Evolutionary conservation across 2,113 vertebrate species (phyloP).

Genomic region (Odontophorus gujanensis): DNA sequence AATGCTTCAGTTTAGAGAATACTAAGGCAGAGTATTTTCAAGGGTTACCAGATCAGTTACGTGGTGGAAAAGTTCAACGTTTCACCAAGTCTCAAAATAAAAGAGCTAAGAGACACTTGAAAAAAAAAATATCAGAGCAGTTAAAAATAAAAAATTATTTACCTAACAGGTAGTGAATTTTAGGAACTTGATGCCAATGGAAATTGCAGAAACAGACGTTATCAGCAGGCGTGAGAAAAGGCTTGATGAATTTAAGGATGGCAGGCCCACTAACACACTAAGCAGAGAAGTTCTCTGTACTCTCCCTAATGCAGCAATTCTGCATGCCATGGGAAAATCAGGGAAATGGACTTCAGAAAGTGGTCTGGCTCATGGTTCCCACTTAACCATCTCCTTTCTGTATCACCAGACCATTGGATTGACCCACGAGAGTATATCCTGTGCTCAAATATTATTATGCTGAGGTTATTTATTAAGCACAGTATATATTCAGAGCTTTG

Average conservation of each 20-base stretch:
- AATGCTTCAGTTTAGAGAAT: background rate
- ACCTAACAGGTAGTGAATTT: background rate
- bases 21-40: background rate
- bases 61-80: background rate
- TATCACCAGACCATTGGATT: rapidly evolving
- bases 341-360: background rate
- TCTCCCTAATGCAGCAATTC: rapidly evolving
- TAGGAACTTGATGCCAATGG: background rate
- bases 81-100: background rate
- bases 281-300: background rate
- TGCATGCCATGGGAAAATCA: background rate
- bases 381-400: background rate
- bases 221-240: background rate
- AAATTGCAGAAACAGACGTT: background rate
- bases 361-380: background rate
- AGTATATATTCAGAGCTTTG: background rate
- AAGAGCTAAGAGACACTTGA: background rate
- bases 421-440: background rate
- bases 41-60: background rate
- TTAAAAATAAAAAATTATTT: background rate
- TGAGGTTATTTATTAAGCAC: background rate
- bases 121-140: background rate
- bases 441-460: background rate
- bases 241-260: background rate
- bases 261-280: background rate